Percentiles rank a stretch among this genome's conserved stretches.
phyloP scores from a whole-genome alignment of 2,888 invertebrate species.

The Amaurobius ferox region DNA sequence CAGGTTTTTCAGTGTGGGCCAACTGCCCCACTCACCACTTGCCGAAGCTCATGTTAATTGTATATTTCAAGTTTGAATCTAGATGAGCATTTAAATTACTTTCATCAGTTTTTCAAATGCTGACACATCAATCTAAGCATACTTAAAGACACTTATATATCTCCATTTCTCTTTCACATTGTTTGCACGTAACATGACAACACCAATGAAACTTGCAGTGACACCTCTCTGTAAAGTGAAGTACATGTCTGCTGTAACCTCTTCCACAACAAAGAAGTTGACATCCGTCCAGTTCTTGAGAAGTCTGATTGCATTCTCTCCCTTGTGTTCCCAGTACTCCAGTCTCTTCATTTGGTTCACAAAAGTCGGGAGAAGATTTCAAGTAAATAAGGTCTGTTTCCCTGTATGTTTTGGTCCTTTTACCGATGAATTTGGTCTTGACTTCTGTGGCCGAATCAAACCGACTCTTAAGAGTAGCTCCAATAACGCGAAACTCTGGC shows the following conservation, averaged over 20 bases:
- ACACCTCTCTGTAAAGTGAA: conserved; percentile 87
- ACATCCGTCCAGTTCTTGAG: conserved; percentile 88
- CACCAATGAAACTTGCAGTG: conserved; percentile 94
- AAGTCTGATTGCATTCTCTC: conserved; percentile 77
- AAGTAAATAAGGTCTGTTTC: conserved; percentile 78
- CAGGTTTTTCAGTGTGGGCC: too few species aligned
- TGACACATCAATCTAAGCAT: not conserved
- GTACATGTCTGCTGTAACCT: conserved; percentile 82
- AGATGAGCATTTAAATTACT: not conserved
- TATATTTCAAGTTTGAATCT: too few species aligned
- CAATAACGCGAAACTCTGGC: conserved; percentile 78
- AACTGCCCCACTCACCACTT: too few species aligned
- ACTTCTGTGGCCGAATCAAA: conserved; percentile 79
- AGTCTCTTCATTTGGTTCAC: conserved; percentile 76
- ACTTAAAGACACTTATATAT: conserved; percentile 26
- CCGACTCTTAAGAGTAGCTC: conserved; percentile 78
- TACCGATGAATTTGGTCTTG: conserved; percentile 75
- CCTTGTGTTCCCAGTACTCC: conserved; percentile 79
- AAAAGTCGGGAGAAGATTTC: conserved; percentile 77
- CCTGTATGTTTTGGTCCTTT: conserved; percentile 75
- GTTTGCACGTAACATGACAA: conserved; percentile 92
- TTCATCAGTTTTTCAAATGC: not conserved
- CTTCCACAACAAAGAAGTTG: conserved; percentile 91
- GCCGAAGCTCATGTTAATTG: too few species aligned
- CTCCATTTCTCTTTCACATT: conserved; percentile 81